Percentiles rank a stretch among this genome's conserved stretches.
Evolutionary conservation across 2,797 vertebrate genomes (phyloP).

Genomic region (Tangara arthus): DNA sequence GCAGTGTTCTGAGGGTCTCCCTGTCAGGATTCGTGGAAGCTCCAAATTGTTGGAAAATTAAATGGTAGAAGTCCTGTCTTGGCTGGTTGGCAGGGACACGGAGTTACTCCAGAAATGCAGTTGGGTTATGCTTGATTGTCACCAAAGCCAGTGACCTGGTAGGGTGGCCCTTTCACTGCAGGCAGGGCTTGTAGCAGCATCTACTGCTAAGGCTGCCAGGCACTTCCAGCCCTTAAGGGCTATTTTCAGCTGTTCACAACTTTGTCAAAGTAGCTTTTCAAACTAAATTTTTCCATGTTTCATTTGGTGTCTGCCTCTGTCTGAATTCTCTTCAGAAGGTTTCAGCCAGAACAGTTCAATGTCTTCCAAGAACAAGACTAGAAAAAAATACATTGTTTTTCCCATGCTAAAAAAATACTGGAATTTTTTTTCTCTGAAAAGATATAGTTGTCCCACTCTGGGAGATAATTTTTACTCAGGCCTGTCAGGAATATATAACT

Average conservation of each 20-base stretch:
- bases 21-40: not conserved
- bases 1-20: not conserved
- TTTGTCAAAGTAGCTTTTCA: not conserved
- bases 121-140: not conserved
- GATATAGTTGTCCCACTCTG: not conserved
- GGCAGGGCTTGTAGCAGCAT: not conserved
- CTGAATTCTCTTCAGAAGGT: not conserved
- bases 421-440: not conserved
- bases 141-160: not conserved
- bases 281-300: constrained; percentile 13
- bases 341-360: not conserved
- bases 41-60: not conserved
- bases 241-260: not conserved
- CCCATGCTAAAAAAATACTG: not conserved
- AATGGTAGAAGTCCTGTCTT: not conserved
- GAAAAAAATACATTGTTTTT: not conserved
- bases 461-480: not conserved
- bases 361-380: not conserved
- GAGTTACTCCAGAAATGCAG: not conserved
- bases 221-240: not conserved
- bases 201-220: not conserved
- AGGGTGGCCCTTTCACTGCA: not conserved
- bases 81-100: not conserved
- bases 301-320: not conserved
- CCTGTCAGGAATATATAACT: not conserved